Conservation (phyloP, 2,888 invertebrate genomes). For the Drosophila sordidapex region DNA sequence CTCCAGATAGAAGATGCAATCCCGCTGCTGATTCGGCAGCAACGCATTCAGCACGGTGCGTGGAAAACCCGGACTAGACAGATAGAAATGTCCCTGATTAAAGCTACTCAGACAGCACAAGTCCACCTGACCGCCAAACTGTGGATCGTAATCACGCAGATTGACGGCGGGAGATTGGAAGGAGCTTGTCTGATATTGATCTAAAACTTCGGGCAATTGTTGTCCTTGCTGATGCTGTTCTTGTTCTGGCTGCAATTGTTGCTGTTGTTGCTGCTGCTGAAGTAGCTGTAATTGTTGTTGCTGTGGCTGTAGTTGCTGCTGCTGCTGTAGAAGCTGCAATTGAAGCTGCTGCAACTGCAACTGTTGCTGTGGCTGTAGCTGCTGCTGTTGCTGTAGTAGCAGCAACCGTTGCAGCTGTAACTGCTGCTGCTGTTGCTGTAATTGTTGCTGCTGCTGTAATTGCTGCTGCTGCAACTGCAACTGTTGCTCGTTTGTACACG, state of each 20-base stretch:
- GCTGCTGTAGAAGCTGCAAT: conserved; percentile 21
- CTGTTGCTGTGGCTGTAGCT: conserved; percentile 39
- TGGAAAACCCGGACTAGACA: conserved; percentile 87
- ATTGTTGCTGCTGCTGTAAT: conserved; percentile 7
- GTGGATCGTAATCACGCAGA: conserved; percentile 65
- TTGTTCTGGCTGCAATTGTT: conserved; percentile 26
- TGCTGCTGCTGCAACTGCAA: conserved; percentile 26
- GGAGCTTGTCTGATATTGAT: conserved; percentile 64
- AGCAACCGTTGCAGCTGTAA: conserved; percentile 31
- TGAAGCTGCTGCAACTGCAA: conserved; percentile 15
- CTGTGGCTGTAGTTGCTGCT: conserved; percentile 14
- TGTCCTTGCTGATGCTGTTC: conserved; percentile 39
- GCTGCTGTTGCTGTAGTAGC: conserved; percentile 19
- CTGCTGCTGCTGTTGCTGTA: conserved; percentile 26
- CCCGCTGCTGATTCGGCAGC: conserved; percentile 79
- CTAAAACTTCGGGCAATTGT: conserved; percentile 60
- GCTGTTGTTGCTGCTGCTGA: conserved; percentile 24
- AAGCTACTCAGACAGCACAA: conserved; percentile 85
- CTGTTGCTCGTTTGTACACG: conserved; percentile 29
- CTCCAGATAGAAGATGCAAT: conserved; percentile 86
- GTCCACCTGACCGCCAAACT: conserved; percentile 64
- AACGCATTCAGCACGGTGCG: conserved; percentile 81
- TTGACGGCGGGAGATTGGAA: conserved; percentile 55
- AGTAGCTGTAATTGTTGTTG: conserved; percentile 16
- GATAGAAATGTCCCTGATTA: conserved; percentile 85